Evolutionary conservation across 2,888 invertebrate genomes (phyloP).

Genomic region (Eutolmus rufibarbis): DNA sequence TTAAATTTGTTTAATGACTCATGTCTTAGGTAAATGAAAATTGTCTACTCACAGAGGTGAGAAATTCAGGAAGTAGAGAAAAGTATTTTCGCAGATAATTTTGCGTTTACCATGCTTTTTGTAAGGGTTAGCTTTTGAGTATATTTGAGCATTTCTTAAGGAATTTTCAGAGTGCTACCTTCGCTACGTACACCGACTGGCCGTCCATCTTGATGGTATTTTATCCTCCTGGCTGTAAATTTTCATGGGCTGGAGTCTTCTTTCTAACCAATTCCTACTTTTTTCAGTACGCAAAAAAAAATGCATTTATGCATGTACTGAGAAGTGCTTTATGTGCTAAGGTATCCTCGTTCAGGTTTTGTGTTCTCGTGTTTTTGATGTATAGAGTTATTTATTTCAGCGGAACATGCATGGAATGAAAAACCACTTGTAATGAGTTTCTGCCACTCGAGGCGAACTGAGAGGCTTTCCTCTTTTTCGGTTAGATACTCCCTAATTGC

Average conservation of each 20-base stretch:
- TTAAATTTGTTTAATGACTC: conserved; percentile 28
- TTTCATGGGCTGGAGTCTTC: background rate
- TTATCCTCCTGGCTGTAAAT: background rate
- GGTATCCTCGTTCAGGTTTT: background rate
- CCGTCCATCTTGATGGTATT: background rate
- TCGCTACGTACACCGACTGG: background rate
- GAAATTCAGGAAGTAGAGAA: background rate
- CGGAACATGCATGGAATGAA: conserved; percentile 19
- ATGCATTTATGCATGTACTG: background rate
- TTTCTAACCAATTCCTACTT: background rate
- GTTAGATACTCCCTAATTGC: background rate
- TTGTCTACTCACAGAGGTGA: background rate
- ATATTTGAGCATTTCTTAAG: conserved; percentile 21
- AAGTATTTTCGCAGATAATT: conserved; percentile 9
- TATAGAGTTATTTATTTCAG: conserved; percentile 17
- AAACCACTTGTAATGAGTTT: conserved; percentile 5
- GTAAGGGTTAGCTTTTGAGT: background rate
- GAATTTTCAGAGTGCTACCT: background rate
- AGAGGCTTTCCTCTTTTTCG: background rate
- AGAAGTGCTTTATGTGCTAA: background rate
- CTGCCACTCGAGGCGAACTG: background rate
- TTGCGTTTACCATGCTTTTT: background rate
- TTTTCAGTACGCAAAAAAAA: background rate
- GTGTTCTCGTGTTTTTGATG: conserved; percentile 17
- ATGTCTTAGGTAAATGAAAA: conserved; percentile 30